These are phyloP conservation scores for Aelia acuminata DNA, from an alignment of 2,888 invertebrate species.

Conservation along the genomic window DNA sequence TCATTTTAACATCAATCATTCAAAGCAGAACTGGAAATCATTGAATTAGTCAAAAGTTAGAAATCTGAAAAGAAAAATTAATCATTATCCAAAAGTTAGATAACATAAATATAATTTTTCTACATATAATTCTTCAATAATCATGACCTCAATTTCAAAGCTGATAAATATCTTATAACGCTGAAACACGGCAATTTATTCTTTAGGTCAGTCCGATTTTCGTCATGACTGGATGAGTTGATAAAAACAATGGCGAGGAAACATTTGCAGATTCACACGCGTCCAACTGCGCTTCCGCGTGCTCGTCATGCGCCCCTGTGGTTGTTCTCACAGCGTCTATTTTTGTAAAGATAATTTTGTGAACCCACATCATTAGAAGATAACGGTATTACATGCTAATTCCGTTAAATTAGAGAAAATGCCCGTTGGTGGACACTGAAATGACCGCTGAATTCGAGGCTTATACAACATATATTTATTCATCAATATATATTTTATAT, in stretches of 20 bases:
- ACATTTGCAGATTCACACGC: constrained; percentile 16
- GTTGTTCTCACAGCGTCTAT: background rate
- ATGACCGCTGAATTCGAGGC: background rate
- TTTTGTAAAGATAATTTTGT: background rate
- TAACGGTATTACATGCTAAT: background rate
- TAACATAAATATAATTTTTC: background rate
- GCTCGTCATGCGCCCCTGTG: background rate
- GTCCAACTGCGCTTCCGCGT: constrained; percentile 18
- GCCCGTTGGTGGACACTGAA: background rate
- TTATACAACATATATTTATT: too few relatives aligned
- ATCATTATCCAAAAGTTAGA: too few relatives aligned
- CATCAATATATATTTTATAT: too few relatives aligned
- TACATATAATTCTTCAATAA: background rate
- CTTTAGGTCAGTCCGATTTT: constrained; percentile 11
- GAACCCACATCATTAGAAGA: background rate
- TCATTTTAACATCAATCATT: too few relatives aligned
- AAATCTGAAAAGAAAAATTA: too few relatives aligned
- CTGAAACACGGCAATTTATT: background rate
- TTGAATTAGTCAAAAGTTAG: background rate
- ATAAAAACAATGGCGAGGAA: constrained; percentile 41
- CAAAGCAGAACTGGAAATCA: too few relatives aligned
- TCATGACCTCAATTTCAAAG: background rate
- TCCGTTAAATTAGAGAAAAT: background rate
- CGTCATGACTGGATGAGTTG: constrained; percentile 2
- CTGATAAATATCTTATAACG: background rate